Percentiles rank a stretch among this genome's conserved stretches.
phyloP scores from a whole-genome alignment of 2,888 invertebrate species.

The Drosophila quinaria region DNA sequence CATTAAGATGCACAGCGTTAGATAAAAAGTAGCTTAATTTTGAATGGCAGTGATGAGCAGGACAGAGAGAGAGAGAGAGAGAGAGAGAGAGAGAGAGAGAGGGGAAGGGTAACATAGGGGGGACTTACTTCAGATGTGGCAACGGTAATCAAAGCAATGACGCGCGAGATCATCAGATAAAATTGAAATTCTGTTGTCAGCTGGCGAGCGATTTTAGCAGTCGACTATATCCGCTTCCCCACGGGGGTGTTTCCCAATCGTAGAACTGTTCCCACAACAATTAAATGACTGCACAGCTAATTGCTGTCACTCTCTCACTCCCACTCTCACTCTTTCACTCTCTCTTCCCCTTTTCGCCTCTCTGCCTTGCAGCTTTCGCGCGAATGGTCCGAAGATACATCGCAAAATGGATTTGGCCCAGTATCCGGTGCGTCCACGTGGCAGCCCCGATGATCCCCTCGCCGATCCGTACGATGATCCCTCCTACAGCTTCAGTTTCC shows the following conservation, averaged over 20 bases:
- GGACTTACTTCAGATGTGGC: constrained; percentile 32
- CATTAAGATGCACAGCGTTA: constrained; percentile 65
- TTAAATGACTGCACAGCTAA: constrained; percentile 34
- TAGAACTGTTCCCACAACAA: constrained; percentile 42
- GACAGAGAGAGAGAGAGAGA: not conserved
- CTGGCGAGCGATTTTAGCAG: constrained; percentile 44
- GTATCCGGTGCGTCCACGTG: constrained; percentile 88
- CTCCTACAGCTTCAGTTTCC: constrained; percentile 90
- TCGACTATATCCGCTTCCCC: constrained; percentile 41
- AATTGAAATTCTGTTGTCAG: constrained; percentile 39
- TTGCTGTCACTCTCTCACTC: constrained; percentile 28
- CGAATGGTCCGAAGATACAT: constrained; percentile 91
- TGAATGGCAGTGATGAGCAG: constrained; percentile 32
- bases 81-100: not conserved
- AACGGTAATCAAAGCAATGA: constrained; percentile 63
- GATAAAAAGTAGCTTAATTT: constrained; percentile 49
- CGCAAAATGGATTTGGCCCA: constrained; percentile 91
- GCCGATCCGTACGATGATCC: constrained; percentile 92
- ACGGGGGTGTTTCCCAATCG: constrained; percentile 29
- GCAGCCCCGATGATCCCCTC: constrained; percentile 90
- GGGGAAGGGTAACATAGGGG: not conserved
- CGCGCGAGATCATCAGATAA: constrained; percentile 63
- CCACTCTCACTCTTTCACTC: not conserved
- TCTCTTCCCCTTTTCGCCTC: not conserved
- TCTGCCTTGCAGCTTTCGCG: constrained; percentile 87